Percentiles rank a stretch among this genome's conserved stretches.
These are phyloP conservation scores for Apogon hyalosoma DNA, from an alignment of 2,797 vertebrate genomes.

Conservation along the genomic window DNA sequence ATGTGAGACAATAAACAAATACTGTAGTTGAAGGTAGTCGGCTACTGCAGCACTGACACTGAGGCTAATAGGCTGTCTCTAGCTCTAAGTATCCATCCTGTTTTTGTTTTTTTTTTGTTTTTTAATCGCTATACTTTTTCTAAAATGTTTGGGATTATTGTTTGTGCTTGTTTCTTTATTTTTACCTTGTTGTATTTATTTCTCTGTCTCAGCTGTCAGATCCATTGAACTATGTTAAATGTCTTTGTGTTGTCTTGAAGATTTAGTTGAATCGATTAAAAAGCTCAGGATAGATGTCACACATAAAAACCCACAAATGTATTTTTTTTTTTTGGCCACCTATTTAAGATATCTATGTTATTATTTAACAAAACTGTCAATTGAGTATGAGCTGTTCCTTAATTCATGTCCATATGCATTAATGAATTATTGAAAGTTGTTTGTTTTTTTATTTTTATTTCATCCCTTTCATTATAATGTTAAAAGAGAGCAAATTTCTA, in stretches of 20 bases:
- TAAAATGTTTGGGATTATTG: conserved; percentile 48
- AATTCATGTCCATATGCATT: conserved; percentile 33
- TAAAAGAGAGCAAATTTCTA: conserved; percentile 42
- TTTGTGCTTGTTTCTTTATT: conserved; percentile 36
- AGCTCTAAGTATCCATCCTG: conserved; percentile 44
- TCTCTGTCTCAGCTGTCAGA: conserved; percentile 50
- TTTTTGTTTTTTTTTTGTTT: conserved; percentile 20
- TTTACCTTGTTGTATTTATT: conserved; percentile 49
- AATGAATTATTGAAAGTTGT: conserved; percentile 34
- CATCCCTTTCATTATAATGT: conserved; percentile 20
- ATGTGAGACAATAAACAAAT: conserved; percentile 42
- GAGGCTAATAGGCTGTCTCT: conserved; percentile 54
- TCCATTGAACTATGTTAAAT: conserved; percentile 45
- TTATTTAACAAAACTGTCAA: conserved; percentile 34
- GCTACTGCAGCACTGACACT: conserved; percentile 57
- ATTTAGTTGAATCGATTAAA: conserved; percentile 72
- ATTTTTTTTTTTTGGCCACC: conserved; percentile 29
- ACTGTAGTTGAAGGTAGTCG: conserved; percentile 37
- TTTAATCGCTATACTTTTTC: conserved; percentile 48
- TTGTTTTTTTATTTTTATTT: conserved; percentile 12
- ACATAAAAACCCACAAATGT: conserved; percentile 54
- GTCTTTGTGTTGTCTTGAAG: conserved; percentile 58
- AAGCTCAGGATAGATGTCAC: conserved; percentile 84
- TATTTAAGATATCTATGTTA: conserved; percentile 41
- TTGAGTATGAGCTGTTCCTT: conserved; percentile 40